A percentile compares a stretch with the other conserved stretches of the same genome.
phyloP scores from a whole-genome alignment of 2,113 vertebrate species.

The Pseudolaguvia tuberculata region DNA sequence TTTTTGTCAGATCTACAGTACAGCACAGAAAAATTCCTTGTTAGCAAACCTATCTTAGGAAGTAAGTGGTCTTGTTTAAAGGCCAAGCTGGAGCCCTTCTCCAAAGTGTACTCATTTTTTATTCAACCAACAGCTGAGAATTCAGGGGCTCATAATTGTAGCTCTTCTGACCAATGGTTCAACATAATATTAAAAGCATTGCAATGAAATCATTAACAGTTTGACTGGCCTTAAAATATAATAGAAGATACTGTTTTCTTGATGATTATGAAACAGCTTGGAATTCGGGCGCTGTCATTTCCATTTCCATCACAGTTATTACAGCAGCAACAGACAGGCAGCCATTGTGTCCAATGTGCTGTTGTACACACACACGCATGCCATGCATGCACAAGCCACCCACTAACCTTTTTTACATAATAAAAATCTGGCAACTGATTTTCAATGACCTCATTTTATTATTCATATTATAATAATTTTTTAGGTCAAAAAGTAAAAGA shows the following conservation, averaged over 20 bases:
- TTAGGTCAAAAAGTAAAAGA: background rate
- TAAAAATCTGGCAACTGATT: background rate
- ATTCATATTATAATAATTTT: background rate
- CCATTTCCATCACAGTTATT: constrained; percentile 23
- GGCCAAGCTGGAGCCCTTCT: no score
- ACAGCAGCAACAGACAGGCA: constrained; percentile 15
- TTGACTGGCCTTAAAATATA: background rate
- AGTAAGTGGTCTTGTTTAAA: no score
- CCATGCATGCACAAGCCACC: constrained; percentile 13
- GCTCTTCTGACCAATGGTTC: no score
- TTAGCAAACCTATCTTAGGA: no score
- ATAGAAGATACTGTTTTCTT: background rate
- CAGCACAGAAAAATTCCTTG: no score
- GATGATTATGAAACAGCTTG: constrained; percentile 5
- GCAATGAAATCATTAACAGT: no score
- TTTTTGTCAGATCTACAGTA: no score
- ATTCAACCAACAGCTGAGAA: no score
- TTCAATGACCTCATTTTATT: background rate
- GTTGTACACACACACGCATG: constrained; percentile 25
- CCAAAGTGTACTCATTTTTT: no score
- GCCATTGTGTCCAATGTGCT: constrained; percentile 19
- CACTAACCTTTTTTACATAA: background rate
- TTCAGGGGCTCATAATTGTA: no score
- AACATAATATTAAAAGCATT: no score
- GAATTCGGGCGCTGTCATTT: background rate